Percentiles rank a stretch among this genome's conserved stretches.
These are phyloP conservation scores for Aphidius gifuensis DNA, from an alignment of 1,140 invertebrate genomes.

Conservation along the genomic window DNA sequence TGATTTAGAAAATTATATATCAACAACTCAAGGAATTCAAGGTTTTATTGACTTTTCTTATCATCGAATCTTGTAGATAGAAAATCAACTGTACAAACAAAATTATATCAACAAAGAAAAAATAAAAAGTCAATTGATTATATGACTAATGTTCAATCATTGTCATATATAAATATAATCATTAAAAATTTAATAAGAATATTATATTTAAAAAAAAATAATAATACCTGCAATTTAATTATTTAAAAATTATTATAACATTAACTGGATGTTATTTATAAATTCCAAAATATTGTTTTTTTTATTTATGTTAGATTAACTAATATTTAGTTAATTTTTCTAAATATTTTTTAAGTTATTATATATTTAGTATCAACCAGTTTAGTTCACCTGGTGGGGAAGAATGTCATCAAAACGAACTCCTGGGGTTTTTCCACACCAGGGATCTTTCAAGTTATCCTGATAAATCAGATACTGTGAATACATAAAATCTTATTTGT, in stretches of 20 bases:
- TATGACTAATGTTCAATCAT: too few relatives aligned
- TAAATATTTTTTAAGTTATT: background rate
- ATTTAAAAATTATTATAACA: background rate
- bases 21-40: too few relatives aligned
- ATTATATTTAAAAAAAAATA: too few relatives aligned
- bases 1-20: too few relatives aligned
- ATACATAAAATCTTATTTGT: background rate
- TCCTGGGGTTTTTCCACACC: constrained; percentile 19
- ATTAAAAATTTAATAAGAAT: too few relatives aligned
- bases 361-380: too few relatives aligned
- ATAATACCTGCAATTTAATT: background rate
- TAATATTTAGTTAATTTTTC: background rate
- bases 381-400: constrained; percentile 6
- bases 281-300: background rate
- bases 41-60: too few relatives aligned
- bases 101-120: too few relatives aligned
- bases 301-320: background rate
- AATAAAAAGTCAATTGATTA: too few relatives aligned
- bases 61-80: too few relatives aligned
- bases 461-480: constrained; percentile 24
- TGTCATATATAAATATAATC: too few relatives aligned
- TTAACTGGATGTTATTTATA: background rate
- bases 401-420: constrained; percentile 14
- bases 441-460: constrained; percentile 18
- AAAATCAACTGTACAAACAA: too few relatives aligned